phyloP scores from a whole-genome alignment of 2,888 invertebrate species.

The Morpho achilles region DNA sequence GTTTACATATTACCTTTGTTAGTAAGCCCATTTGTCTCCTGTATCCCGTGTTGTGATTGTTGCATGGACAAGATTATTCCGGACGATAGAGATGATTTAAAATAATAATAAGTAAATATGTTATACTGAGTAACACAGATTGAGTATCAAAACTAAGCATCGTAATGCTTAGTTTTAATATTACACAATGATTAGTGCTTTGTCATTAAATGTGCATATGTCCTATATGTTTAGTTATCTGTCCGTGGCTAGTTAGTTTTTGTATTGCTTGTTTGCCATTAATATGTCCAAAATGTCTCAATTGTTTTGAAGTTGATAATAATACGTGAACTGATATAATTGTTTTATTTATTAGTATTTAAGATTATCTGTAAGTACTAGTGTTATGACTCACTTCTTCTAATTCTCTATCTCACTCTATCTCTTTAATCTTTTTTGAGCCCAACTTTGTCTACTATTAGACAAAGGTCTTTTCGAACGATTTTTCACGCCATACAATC shows the following conservation, averaged over 20 bases:
- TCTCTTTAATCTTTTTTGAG: no score
- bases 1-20: conserved; percentile 39
- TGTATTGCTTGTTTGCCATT: conserved; percentile 38
- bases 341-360: neutral
- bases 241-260: conserved; percentile 33
- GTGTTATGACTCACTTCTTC: no score
- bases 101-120: neutral
- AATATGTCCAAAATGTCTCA: conserved; percentile 36
- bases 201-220: conserved; percentile 29
- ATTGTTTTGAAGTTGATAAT: conserved; percentile 24
- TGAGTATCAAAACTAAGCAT: neutral
- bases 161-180: neutral
- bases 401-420: no score
- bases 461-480: no score
- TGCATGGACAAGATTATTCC: conserved; percentile 40
- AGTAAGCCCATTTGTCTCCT: conserved; percentile 45
- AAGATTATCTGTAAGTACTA: no score
- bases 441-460: no score
- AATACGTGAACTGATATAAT: neutral
- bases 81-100: conserved; percentile 29
- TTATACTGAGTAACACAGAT: neutral
- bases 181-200: conserved; percentile 2
- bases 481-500: no score
- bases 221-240: conserved; percentile 27
- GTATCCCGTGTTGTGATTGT: conserved; percentile 43